A percentile compares a stretch with the other conserved stretches of the same genome.
Conservation (phyloP, 2,797 vertebrate species). For the Crenichthys baileyi region DNA sequence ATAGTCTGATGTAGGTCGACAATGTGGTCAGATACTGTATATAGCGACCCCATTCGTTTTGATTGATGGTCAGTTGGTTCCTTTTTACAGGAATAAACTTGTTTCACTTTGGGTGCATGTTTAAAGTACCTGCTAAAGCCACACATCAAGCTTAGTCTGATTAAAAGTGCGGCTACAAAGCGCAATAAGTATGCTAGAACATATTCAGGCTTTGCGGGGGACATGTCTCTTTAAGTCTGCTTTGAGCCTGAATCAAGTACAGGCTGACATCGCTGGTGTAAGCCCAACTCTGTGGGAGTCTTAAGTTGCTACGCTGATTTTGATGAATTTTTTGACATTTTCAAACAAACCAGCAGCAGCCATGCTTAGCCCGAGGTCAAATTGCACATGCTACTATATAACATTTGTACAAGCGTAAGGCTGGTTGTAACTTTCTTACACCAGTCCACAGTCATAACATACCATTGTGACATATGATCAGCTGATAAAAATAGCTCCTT, state of each 20-base stretch:
- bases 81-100: background rate
- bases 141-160: background rate
- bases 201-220: too few species aligned
- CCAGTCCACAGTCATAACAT: too few species aligned
- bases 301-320: background rate
- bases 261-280: too few species aligned
- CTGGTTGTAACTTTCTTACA: background rate
- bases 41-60: background rate
- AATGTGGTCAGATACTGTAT: too few species aligned
- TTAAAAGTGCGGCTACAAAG: too few species aligned
- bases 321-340: background rate
- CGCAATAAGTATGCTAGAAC: too few species aligned
- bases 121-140: background rate
- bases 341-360: background rate
- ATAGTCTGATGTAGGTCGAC: too few species aligned
- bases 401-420: background rate
- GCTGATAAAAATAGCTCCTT: constrained; percentile 2
- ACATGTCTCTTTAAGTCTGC: too few species aligned
- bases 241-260: too few species aligned
- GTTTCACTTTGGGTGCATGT: background rate
- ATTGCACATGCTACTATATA: background rate
- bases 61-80: background rate
- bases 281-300: too few species aligned
- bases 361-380: background rate
- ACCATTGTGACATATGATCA: background rate